Evolutionary conservation across 2,888 invertebrate species (phyloP), one percentile per base, ranked within the genome.

Genomic region (Sesia apiformis): DNA sequence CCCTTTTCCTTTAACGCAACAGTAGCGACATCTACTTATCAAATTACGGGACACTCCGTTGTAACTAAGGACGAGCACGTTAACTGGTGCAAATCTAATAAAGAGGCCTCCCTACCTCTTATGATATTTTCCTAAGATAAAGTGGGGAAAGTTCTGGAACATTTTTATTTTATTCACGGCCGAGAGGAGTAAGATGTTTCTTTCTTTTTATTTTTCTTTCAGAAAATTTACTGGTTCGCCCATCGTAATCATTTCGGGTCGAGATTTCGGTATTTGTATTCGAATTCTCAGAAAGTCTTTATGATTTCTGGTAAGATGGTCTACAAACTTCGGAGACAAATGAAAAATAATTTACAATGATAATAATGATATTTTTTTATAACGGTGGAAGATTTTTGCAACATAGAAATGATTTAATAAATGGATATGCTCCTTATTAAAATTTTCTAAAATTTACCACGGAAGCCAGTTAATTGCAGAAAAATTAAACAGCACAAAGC

Each of bases 1-100:
- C 50, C 46, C 46, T 8, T 46, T 50, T 38, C 50, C 38, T 50
- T 50, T 50, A 50, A 39, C 39, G 50, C 38, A 40, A 52, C 40
- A n/a, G 38, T 52, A 52, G 52, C 8, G 39, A 54, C 54, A 51
- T 51, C 50, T 49, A 50, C 49, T 54, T 54, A 51, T 50, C 50
- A 54, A 54, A 54, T 54, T 54, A 49, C 46, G 38, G 7, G 39
- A 53, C 49, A 38, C 49, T 43, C 40, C 39, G 41, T 50, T 40
- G 54, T 54, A 41, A 52, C 54, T 52, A 38, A 43, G 42, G 46
- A 42, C 52, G 54, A 43, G 39, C 23, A 38, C 52, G 46, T 51
- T 53, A 56, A 56, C 56, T 54, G 54, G 52, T 40, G 52, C 4
- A 52, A 56, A 56, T 56, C 56, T 56, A 54, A 56, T 56, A 56